phyloP scores from a whole-genome alignment of 1,140 invertebrate species.

The Teleopsis dalmanni region DNA sequence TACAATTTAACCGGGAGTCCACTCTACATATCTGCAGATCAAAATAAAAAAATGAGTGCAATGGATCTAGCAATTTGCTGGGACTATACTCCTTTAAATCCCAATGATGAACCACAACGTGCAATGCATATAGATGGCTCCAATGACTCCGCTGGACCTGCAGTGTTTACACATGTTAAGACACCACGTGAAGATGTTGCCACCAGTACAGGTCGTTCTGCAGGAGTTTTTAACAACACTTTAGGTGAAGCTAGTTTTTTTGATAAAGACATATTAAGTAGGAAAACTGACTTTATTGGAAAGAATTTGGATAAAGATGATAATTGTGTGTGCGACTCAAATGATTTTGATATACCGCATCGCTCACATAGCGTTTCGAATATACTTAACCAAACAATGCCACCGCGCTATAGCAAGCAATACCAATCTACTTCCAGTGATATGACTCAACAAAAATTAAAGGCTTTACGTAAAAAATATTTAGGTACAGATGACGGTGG shows the following conservation, averaged over 20 bases:
- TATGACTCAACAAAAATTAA: constrained; percentile 26
- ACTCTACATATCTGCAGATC: constrained; percentile 36
- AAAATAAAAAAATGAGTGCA: constrained; percentile 53
- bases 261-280: constrained; percentile 38
- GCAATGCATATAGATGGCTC: constrained; percentile 68
- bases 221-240: constrained; percentile 39
- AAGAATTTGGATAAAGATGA: constrained; percentile 20
- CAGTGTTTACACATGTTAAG: constrained; percentile 66
- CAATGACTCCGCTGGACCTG: constrained; percentile 66
- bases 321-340: constrained; percentile 26
- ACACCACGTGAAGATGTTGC: constrained; percentile 44
- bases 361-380: constrained; percentile 29
- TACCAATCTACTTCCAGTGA: constrained; percentile 57
- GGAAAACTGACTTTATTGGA: constrained; percentile 33
- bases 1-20: constrained; percentile 21
- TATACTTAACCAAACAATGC: constrained; percentile 2
- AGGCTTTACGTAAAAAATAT: constrained; percentile 34
- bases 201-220: constrained; percentile 30
- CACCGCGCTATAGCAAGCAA: constrained; percentile 40
- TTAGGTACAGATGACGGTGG: constrained; percentile 20
- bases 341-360: constrained; percentile 18
- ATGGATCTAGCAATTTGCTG: constrained; percentile 80
- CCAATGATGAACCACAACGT: constrained; percentile 57
- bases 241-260: constrained; percentile 40
- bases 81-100: constrained; percentile 65